phyloP scores from a whole-genome alignment of 2,113 vertebrate species.

The Pachyramphus minor region DNA sequence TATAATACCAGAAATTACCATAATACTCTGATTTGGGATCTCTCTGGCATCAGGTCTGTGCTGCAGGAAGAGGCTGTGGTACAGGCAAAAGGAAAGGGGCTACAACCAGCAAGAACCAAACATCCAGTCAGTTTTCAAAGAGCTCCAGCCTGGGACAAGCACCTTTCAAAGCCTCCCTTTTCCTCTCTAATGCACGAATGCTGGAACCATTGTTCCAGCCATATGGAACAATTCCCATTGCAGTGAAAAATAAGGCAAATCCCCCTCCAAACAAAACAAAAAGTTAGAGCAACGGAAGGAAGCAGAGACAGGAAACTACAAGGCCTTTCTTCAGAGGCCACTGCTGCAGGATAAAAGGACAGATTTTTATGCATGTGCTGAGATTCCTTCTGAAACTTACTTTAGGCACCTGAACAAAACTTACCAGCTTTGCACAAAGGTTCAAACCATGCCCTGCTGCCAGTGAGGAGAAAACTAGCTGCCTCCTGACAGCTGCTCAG shows the following conservation, averaged over 20 bases:
- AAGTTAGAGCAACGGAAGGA: neutral
- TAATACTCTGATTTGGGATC: neutral
- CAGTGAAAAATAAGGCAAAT: neutral
- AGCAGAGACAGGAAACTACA: constrained; percentile 27
- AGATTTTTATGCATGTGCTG: neutral
- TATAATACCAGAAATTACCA: neutral
- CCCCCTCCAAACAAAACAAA: neutral
- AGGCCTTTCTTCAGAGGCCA: neutral
- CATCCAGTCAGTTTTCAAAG: neutral
- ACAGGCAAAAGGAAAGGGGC: neutral
- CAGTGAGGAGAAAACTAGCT: neutral
- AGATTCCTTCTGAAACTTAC: neutral
- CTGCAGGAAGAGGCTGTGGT: neutral
- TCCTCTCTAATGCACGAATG: too few species aligned
- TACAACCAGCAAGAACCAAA: neutral
- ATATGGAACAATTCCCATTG: neutral
- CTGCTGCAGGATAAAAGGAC: neutral
- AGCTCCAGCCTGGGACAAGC: neutral
- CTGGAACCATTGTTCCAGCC: neutral
- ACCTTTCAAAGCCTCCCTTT: neutral
- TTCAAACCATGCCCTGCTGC: neutral
- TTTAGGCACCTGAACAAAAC: neutral
- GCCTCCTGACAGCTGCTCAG: neutral
- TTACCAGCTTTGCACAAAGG: neutral
- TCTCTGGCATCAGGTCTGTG: neutral